phyloP scores from a whole-genome alignment of 1,140 invertebrate genomes.

The Drosophila albomicans region DNA sequence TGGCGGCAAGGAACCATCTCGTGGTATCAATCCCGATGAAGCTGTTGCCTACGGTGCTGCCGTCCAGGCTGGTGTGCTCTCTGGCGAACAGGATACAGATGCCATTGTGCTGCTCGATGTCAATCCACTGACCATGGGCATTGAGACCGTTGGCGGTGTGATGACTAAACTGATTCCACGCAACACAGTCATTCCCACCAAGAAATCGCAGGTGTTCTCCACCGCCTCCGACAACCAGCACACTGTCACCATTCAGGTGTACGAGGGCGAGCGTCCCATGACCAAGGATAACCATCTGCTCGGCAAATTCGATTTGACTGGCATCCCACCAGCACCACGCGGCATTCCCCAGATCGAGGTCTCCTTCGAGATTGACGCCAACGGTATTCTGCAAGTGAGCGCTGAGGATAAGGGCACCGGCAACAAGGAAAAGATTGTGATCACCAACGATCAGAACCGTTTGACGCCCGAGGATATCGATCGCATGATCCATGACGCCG shows the following conservation, averaged over 20 bases:
- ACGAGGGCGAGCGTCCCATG: slow-evolving; percentile 99
- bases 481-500: slow-evolving; percentile 99
- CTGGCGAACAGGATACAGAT: slow-evolving; percentile 96
- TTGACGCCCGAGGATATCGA: slow-evolving; percentile 99
- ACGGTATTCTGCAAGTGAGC: slow-evolving; percentile 98
- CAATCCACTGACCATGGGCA: slow-evolving; percentile 99
- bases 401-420: slow-evolving; percentile 99
- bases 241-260: slow-evolving; percentile 99
- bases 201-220: slow-evolving; percentile 99
- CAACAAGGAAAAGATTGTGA: slow-evolving; percentile 99
- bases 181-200: slow-evolving; percentile 99
- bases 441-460: slow-evolving; percentile 99
- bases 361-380: slow-evolving; percentile 99
- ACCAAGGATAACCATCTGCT: slow-evolving; percentile 99
- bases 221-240: slow-evolving; percentile 99
- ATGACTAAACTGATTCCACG: slow-evolving; percentile 99
- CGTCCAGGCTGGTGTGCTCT: slow-evolving; percentile 97
- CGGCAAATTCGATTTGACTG: slow-evolving; percentile 99
- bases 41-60: slow-evolving; percentile 99
- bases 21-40: slow-evolving; percentile 99
- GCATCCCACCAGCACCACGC: slow-evolving; percentile 98
- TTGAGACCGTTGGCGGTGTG: slow-evolving; percentile 99
- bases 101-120: slow-evolving; percentile 99
- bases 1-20: slow-evolving; percentile 98
- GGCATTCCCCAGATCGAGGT: slow-evolving; percentile 99